Base-by-base conservation (phyloP, 23 tunicate genomes). In the Trididemnum miniatum region DNA sequence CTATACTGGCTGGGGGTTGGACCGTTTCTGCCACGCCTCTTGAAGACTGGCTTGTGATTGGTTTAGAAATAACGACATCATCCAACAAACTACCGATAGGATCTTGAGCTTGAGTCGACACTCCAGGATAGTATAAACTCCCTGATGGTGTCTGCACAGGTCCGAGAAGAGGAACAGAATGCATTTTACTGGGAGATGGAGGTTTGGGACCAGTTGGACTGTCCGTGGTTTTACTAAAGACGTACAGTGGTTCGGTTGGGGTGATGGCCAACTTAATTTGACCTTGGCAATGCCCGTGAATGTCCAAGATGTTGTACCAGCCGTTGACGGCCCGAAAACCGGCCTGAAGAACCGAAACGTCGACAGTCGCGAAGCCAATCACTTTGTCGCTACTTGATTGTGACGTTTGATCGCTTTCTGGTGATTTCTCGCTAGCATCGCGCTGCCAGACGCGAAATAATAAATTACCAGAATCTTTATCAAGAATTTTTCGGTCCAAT, bases 121-220 rank as follows among this genome's bases (percentile, higher is more conserved):
- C 79, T 3, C 97, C 89, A 27, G 97, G 97, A 27, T 65, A 72
- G 34, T 91, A 91, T 78, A 91, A 59, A 71, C 97, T 91, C 5
- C 97, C 97, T 23, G 97, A 91, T 9, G 97, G 97, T 5, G 97
- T 91, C 66, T 91, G 84, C 7, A 91, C 87, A 2, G 97, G 97
- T 1, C 78, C 54, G 4, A 72, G 25, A 0, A 91, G 54, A 35
- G 97, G 97, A 35, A 82, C 90, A 4, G 82, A 77, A 36, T 77
- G 82, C 29, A 77, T 36, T 12, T 29, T 37, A 1, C 2, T 18
- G 5, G 7, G 22, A 12, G 66, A 51, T 5, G 33, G 26, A 15
- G 39, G 9, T 34, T 35, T 31, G 7, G 44, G 7, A 2, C 20
- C 60, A 38, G 59, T 2, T 20, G 79, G 28, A 22, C 7, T 39